Evolutionary conservation across 1,140 invertebrate genomes (phyloP).

Genomic region (Anastrepha ludens): DNA sequence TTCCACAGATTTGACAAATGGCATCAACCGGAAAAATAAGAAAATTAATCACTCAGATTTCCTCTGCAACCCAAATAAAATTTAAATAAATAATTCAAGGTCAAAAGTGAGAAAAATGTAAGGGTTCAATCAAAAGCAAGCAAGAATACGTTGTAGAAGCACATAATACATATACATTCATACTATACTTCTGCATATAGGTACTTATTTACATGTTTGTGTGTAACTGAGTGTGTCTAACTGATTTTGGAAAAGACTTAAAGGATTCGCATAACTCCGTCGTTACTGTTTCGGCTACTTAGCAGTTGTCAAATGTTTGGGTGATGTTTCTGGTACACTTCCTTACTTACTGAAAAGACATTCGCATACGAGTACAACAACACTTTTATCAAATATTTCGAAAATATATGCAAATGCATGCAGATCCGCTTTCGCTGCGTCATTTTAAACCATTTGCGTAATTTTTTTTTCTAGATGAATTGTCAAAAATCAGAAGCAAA

Average conservation of each 20-base stretch:
- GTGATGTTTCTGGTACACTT: neutral
- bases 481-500: conserved; percentile 40
- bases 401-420: conserved; percentile 73
- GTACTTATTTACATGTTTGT: too few species aligned
- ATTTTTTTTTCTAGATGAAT: conserved; percentile 59
- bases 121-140: neutral
- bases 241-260: neutral
- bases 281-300: neutral
- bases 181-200: neutral
- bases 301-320: conserved; percentile 16
- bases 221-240: neutral
- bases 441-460: conserved; percentile 67
- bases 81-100: conserved; percentile 52
- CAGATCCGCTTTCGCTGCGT: conserved; percentile 73
- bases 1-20: conserved; percentile 49
- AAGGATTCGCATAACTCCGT: neutral
- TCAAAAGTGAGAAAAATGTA: conserved; percentile 20
- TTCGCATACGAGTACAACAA: neutral
- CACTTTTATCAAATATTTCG: conserved; percentile 39
- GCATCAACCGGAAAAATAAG: conserved; percentile 27
- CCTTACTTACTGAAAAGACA: neutral
- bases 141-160: neutral
- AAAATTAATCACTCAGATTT: conserved; percentile 51
- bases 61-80: conserved; percentile 31
- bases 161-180: neutral